phyloP scores from a whole-genome alignment of 2,113 vertebrate genomes.

The Mirza zaza region DNA sequence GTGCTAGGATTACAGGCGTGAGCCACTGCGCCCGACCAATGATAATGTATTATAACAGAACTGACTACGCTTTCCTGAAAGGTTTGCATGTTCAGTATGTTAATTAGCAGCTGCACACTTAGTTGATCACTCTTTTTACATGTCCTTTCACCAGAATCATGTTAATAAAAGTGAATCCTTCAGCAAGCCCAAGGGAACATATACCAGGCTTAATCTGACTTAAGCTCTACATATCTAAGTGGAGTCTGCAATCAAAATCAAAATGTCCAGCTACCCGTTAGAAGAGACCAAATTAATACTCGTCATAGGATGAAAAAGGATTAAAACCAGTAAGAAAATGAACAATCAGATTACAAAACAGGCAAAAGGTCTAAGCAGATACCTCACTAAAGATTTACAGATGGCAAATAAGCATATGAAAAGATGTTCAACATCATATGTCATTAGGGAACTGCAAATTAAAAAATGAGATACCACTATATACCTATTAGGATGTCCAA shows the following conservation, averaged over 20 bases:
- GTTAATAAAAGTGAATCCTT: conserved; percentile 4
- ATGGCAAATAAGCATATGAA: background rate
- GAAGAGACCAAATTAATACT: background rate
- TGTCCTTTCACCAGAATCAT: conserved; percentile 10
- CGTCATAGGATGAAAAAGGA: background rate
- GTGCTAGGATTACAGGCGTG: too few relatives aligned
- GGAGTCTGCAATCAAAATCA: background rate
- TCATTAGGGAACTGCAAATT: background rate
- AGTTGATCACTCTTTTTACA: background rate
- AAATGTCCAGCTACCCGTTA: background rate
- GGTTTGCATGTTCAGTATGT: background rate
- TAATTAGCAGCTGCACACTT: background rate
- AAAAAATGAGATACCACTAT: background rate
- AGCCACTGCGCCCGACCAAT: too few relatives aligned
- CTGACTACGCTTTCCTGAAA: background rate
- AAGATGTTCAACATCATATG: background rate
- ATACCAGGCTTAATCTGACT: background rate
- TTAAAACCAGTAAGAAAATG: background rate
- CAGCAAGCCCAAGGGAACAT: background rate
- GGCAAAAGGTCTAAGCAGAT: background rate
- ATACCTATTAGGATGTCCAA: background rate
- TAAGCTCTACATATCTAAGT: background rate
- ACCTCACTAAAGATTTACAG: background rate
- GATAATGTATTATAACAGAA: background rate
- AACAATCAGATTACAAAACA: background rate